Base-by-base conservation (phyloP, 2,113 vertebrate species). In the Heterochromis multidens region DNA sequence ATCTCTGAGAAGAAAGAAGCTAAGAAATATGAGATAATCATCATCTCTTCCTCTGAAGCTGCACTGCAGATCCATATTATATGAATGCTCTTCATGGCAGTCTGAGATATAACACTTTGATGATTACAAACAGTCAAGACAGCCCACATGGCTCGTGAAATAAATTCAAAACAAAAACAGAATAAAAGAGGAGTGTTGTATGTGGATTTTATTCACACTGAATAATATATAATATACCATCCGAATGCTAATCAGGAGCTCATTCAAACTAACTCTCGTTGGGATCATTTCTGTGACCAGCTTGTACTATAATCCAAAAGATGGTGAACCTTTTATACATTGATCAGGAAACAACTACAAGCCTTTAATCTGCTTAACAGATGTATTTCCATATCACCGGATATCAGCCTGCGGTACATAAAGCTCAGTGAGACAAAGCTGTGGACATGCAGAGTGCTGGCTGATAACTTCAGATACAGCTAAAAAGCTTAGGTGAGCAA, bases 361-460 rank as follows among this genome's bases (percentile, higher is more conserved):
- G 80, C 58, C n/a, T 88, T 87, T 82, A 82, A 88, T 92, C 88
- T 78, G 77, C 80, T 83, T 82, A 79, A 83, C 52, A 61, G 61
- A 72, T 14, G 4, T 76, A 40, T 84, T 85, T 76, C 81, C 81
- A 59, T 87, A 92, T 90, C 87, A 82, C 63, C 17, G 2, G 37
- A 83, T 76, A 84, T 79, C 91, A 88, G 90, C 27, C 35, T 65
- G 78, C 62, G 61, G 49, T 81, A 31, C 33, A 60, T 17, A 35
- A 40, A 79, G 90, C 86, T 72, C 59, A 74, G 56, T 1, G 12
- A 65, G 67, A 89, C 81, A 58, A 57, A 56, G 52, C 5, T 10
- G 52, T 58, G 63, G 35, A 86, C 56, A 67, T 54, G 65, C 27
- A 85, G 29, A 46, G 82, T 13, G 5, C 60, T 46, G 10, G 67